Base-by-base conservation (phyloP, 2,888 invertebrate genomes). In the Chloromyia formosa region DNA sequence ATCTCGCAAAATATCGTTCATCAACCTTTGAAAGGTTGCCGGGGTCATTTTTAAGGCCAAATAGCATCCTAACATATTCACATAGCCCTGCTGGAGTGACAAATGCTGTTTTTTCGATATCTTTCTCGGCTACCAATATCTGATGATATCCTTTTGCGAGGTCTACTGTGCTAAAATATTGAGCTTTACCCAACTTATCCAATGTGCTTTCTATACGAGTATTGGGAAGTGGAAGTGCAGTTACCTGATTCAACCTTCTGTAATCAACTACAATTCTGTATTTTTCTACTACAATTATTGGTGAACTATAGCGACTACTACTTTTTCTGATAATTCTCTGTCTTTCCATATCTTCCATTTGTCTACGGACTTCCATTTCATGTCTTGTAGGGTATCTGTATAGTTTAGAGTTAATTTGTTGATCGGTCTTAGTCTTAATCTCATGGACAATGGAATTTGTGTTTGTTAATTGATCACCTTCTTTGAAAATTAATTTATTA, bases 191-290 rank as follows among this genome's bases (percentile, higher is more conserved):
- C 16, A 76, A 7, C 58, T 75, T 75, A 53, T 75, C 75, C 78
- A 72, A 22, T 12, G 75, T 75, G 16, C 56, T 40, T 2, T 77
- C 64, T 12, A 78, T 77, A n/a, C n/a, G n/a, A n/a, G n/a, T n/a
- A 56, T 77, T 78, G n/a, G 78, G 76, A 12, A 75, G 49, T 3
- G 75, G 75, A 62, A 75, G 75, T 3, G 74, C 73, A 10, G 77
- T 77, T 1, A 78, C 35, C 9, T 77, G 27, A 69, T 78, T 77
- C n/a, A 76, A 49, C 45, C 49, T 76, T 73, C 77, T 73, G 54
- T 77, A 78, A 71, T 77, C 77, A 23, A 76, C 74, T 5, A 76
- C 74, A 10, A 78, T 72, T 20, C 77, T 72, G 40, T 58, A 77
- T 66, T 78, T 77, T n/a, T 75, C 71, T n/a, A 76, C 61, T 9